phyloP scores from a whole-genome alignment of 2,888 invertebrate genomes.

The Morinoia aosen region DNA sequence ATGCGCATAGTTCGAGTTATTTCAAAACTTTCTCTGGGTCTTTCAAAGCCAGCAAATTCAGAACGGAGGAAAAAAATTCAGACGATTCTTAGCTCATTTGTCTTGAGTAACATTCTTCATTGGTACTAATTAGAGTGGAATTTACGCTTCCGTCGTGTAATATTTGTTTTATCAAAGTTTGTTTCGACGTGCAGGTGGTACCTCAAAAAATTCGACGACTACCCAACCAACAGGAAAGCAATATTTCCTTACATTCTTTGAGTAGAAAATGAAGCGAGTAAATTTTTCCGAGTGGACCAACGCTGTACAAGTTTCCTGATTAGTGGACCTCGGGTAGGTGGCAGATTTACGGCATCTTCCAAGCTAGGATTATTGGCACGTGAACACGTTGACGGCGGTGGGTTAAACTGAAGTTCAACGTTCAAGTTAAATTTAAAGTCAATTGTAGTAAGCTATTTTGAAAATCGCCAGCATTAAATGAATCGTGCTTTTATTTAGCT shows the following conservation, averaged over 20 bases:
- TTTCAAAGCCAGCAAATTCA: no score
- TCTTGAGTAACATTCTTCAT: neutral
- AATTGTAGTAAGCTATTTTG: no score
- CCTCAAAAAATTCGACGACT: constrained; percentile 70
- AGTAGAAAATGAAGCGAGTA: neutral
- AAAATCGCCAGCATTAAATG: no score
- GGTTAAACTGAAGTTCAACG: no score
- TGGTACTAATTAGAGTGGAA: neutral
- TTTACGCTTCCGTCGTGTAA: neutral
- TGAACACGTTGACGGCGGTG: no score
- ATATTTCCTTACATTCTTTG: constrained; percentile 71
- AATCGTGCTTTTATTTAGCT: no score
- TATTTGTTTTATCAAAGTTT: neutral
- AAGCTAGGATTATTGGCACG: no score
- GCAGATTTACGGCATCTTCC: no score
- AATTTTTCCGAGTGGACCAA: neutral
- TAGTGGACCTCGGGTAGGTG: neutral
- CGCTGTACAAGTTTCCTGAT: neutral
- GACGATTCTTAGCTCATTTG: neutral
- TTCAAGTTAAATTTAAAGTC: no score
- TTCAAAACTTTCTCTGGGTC: neutral
- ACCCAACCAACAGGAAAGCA: constrained; percentile 71
- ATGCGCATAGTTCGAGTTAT: neutral
- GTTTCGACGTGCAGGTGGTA: constrained; percentile 71
- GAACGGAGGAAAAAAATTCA: neutral